Conservation (phyloP, 2,797 vertebrate genomes). For the Chloroceryle inda region DNA sequence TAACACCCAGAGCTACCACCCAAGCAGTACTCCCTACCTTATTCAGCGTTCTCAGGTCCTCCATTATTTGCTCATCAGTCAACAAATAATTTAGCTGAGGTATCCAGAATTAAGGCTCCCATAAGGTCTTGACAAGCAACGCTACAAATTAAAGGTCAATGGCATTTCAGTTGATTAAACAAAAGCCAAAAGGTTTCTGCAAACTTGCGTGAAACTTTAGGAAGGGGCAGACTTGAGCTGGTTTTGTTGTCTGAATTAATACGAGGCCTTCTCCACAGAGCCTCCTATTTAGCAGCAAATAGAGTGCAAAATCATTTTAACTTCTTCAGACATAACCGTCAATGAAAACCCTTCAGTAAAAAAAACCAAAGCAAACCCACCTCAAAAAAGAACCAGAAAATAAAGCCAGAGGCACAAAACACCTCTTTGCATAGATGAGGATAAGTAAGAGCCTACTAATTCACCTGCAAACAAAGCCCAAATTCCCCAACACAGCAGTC, state of each 20-base stretch:
- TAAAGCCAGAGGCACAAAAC: background rate
- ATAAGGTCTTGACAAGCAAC: background rate
- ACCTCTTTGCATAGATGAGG: background rate
- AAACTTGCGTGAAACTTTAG: background rate
- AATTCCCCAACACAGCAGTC: background rate
- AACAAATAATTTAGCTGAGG: constrained; percentile 97
- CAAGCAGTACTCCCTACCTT: constrained; percentile 83
- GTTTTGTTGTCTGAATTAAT: background rate
- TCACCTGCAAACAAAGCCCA: background rate
- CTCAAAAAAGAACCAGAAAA: background rate
- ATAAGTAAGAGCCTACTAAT: background rate
- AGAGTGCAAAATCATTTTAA: background rate
- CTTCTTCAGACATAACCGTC: background rate
- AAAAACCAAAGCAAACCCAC: no score
- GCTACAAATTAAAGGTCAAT: background rate
- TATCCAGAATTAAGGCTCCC: constrained; percentile 68
- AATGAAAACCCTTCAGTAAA: background rate
- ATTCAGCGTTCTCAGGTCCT: constrained; percentile 95
- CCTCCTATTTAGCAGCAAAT: background rate
- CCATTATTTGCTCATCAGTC: constrained; percentile 98
- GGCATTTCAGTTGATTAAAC: background rate
- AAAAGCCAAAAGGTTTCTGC: background rate
- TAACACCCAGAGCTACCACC: background rate
- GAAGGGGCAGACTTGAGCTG: background rate
- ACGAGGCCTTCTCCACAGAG: background rate